These are phyloP conservation scores for Notocelia uddmanniana DNA, from an alignment of 2,888 invertebrate species.

Conservation along the genomic window DNA sequence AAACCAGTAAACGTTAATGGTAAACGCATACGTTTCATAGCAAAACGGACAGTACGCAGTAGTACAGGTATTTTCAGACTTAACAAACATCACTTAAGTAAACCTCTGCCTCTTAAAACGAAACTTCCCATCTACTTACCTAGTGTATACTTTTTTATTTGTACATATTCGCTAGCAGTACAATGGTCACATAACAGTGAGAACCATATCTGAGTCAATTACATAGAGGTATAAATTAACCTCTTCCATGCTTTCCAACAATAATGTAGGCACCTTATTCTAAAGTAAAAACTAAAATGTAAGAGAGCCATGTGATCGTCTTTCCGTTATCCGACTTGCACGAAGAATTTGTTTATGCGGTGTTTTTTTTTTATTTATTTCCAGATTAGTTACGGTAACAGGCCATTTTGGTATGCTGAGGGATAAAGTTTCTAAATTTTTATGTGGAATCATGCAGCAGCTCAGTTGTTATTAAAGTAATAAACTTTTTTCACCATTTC, in stretches of 20 bases:
- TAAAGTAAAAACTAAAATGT: neutral
- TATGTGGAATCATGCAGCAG: neutral
- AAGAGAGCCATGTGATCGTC: neutral
- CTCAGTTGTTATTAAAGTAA: too few species aligned
- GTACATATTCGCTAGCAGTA: neutral
- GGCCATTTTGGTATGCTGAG: neutral
- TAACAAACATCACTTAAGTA: too few species aligned
- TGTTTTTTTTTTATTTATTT: too few species aligned
- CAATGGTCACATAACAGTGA: neutral
- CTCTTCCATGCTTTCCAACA: neutral
- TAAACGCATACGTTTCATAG: too few species aligned
- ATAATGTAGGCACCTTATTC: neutral
- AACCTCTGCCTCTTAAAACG: too few species aligned
- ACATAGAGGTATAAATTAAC: neutral
- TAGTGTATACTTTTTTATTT: too few species aligned
- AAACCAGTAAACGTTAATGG: too few species aligned
- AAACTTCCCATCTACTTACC: too few species aligned
- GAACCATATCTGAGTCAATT: constrained; percentile 14
- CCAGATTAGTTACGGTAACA: too few species aligned
- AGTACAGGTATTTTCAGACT: too few species aligned
- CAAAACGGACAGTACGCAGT: too few species aligned
- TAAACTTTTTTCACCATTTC: neutral
- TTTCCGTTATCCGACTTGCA: neutral
- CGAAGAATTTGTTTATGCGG: too few species aligned
- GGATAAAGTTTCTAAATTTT: neutral